Evolutionary conservation across 1,140 invertebrate species (phyloP).

Genomic region (Formica exsecta): DNA sequence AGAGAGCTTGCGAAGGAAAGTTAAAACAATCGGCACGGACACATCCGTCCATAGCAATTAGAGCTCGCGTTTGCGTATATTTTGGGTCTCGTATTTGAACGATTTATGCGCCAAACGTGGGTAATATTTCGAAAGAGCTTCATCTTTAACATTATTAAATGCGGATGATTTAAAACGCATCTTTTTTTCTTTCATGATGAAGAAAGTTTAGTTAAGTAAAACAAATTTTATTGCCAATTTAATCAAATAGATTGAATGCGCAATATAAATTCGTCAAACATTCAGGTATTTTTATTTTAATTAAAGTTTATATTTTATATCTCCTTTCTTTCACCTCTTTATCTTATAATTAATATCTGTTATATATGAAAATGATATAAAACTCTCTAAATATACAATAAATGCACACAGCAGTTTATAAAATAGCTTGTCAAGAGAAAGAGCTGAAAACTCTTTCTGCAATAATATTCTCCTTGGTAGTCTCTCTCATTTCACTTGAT

Average conservation of each 20-base stretch:
- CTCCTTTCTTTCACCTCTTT: too few relatives aligned
- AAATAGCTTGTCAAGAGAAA: not conserved
- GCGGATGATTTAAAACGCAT: not conserved
- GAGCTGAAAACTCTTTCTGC: not conserved
- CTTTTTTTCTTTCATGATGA: not conserved
- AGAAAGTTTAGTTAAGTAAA: not conserved
- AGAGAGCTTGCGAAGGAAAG: not conserved
- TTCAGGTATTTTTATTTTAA: not conserved
- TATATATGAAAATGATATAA: not conserved
- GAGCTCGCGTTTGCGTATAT: slow-evolving; percentile 4
- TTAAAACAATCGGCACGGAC: slow-evolving; percentile 59
- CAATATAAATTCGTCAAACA: not conserved
- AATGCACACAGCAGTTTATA: not conserved
- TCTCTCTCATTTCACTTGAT: not conserved
- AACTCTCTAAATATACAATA: not conserved
- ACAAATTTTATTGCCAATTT: not conserved
- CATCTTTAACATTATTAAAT: slow-evolving; percentile 3
- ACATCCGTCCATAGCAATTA: slow-evolving; percentile 75
- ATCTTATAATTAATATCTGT: not conserved
- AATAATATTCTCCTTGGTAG: not conserved
- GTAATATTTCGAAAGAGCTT: slow-evolving; percentile 1
- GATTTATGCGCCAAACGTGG: not conserved
- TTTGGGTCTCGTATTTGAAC: not conserved
- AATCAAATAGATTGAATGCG: slow-evolving; percentile 21
- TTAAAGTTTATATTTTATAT: not conserved